These are phyloP conservation scores for Tyrannus savana DNA, from an alignment of 2,113 vertebrate species.

Conservation along the genomic window DNA sequence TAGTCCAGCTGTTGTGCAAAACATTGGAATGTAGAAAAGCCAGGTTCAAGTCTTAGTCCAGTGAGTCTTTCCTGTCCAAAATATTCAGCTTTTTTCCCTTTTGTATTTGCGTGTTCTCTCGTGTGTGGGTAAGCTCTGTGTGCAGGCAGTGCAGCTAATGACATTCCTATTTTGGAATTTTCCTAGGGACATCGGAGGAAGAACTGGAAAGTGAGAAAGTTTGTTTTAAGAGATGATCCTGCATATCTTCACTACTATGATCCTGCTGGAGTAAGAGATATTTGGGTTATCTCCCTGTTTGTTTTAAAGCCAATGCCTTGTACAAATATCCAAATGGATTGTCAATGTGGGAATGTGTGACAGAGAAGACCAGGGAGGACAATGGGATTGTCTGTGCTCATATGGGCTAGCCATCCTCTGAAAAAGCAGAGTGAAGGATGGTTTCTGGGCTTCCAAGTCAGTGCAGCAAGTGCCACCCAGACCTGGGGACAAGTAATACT, in stretches of 20 bases:
- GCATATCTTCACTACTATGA: constrained; percentile 97
- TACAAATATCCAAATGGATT: background rate
- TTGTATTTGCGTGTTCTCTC: background rate
- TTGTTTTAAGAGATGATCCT: constrained; percentile 93
- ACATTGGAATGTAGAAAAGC: background rate
- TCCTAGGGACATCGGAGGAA: constrained; percentile 90
- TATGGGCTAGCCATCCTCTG: background rate
- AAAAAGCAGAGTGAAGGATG: background rate
- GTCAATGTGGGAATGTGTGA: background rate
- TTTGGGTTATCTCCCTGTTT: background rate
- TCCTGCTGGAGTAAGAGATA: constrained; percentile 85
- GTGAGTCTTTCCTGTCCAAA: background rate
- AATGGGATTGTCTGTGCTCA: background rate
- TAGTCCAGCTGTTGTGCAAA: background rate
- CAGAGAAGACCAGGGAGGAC: background rate
- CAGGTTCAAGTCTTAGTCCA: background rate
- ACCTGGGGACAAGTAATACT: background rate
- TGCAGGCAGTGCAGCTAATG: background rate
- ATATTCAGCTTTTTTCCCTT: background rate
- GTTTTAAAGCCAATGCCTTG: background rate
- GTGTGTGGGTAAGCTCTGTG: background rate
- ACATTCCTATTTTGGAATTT: background rate
- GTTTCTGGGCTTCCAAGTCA: background rate
- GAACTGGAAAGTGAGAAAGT: constrained; percentile 99
- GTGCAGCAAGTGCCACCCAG: background rate